phyloP scores from a whole-genome alignment of 2,888 invertebrate species.

The Cryptocephalus primarius region DNA sequence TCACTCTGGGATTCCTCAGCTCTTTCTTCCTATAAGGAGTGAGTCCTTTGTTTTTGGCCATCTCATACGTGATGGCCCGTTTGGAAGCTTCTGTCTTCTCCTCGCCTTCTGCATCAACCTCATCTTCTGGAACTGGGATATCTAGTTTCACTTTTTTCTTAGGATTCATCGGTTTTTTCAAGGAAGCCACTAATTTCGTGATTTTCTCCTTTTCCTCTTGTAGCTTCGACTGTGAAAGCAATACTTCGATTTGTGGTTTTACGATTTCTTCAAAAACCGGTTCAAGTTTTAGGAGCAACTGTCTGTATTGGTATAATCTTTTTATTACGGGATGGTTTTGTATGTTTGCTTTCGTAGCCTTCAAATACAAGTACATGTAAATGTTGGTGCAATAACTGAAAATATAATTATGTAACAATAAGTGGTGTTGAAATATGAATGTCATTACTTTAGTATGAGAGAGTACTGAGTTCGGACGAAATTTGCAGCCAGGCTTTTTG shows the following conservation, averaged over 20 bases:
- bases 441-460: constrained; percentile 38
- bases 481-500: constrained; percentile 53
- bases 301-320: constrained; percentile 68
- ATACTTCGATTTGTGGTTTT: constrained; percentile 53
- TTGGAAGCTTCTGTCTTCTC: constrained; percentile 42
- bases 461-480: constrained; percentile 50
- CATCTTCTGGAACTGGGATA: constrained; percentile 19
- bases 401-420: constrained; percentile 10
- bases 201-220: constrained; percentile 32
- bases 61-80: constrained; percentile 83
- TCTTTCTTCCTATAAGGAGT: constrained; percentile 87
- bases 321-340: constrained; percentile 85
- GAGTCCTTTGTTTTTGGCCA: constrained; percentile 91
- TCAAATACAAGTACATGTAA: constrained; percentile 73
- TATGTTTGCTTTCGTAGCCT: constrained; percentile 59
- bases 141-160: constrained; percentile 18
- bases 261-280: constrained; percentile 57
- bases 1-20: constrained; percentile 87
- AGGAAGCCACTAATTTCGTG: constrained; percentile 25
- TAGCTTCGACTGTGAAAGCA: constrained; percentile 34
- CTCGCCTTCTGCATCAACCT: constrained; percentile 32
- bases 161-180: constrained; percentile 7
- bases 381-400: constrained; percentile 80
- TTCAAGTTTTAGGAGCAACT: constrained; percentile 64
- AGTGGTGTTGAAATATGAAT: neutral